Evolutionary conservation across 2,797 vertebrate genomes (phyloP), one percentile per base, ranked within the genome.

Genomic region (Diplodus sargus): DNA sequence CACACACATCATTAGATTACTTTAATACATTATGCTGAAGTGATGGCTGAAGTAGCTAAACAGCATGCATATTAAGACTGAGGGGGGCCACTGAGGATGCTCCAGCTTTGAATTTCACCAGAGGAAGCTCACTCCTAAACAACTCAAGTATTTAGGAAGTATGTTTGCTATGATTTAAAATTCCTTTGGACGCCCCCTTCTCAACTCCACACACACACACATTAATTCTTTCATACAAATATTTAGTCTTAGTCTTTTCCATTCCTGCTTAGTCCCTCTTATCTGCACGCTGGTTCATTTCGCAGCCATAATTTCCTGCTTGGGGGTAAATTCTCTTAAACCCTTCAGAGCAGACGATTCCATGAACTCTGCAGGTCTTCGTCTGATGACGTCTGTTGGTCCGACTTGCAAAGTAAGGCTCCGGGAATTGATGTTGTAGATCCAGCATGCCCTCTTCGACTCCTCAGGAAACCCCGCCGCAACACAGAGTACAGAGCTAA

Each of bases 401-500:
- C 76, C 69, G 54, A 78, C 77, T 84, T 74, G 65, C 79, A 66
- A 56, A 23, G 65, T 58, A 39, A 80, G 66, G 76, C 84, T 89
- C 60, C 54, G 70, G 76, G 73, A 82, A 82, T 86, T 89, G 83
- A 87, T 84, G 79, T 74, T 43, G 71, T 74, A 79, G 83, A 88
- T 91, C 84, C 69, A 25, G 51, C 13, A 25, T 34, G 15, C 67
- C 66, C 23, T 82, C 76, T 69, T 76, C 74, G 48, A 75, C 47
- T 64, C 80, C 79, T 69, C 70, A 77, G 83, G 75, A 88, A 86
- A 78, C 81, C 89, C 85, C 30, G 68, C 73, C 67, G 85, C 49
- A 70, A 85, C 81, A 90, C 57, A 67, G 71, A 78, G 84, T 82
- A 79, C 79, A 77, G 85, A 90, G 84, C 86, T 93, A 94, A 95